Conservation (phyloP, 1,140 invertebrate species). For the Leptopilina clavipes region DNA sequence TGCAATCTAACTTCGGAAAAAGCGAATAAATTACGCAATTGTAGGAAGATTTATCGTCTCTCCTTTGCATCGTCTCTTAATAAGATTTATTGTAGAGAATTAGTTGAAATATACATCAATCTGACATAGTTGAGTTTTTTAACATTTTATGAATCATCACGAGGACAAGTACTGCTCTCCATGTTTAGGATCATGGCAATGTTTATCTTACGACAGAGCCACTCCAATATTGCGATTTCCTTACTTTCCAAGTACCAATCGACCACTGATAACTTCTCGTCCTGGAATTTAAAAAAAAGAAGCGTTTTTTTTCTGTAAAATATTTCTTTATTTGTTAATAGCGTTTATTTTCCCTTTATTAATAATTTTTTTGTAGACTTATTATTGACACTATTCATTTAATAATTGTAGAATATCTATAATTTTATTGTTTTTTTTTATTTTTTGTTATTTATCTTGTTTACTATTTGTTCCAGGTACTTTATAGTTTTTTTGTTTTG, state of each 20-base stretch:
- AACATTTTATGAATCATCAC: conserved; percentile 53
- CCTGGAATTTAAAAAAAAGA: conserved; percentile 66
- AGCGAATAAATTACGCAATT: conserved; percentile 33
- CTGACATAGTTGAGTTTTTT: conserved; percentile 49
- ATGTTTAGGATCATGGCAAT: conserved; percentile 83
- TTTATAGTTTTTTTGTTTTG: too few relatives aligned
- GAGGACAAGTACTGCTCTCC: conserved; percentile 75
- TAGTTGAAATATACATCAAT: conserved; percentile 66
- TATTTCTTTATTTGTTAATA: background rate
- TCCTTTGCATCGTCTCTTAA: conserved; percentile 34
- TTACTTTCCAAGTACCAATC: conserved; percentile 81
- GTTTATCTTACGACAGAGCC: conserved; percentile 84
- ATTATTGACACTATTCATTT: too few relatives aligned
- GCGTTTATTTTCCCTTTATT: too few relatives aligned
- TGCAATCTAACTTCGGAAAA: conserved; percentile 43
- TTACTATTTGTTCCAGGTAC: too few relatives aligned
- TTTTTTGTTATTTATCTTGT: too few relatives aligned
- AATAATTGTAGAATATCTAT: too few relatives aligned
- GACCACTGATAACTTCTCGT: conserved; percentile 76
- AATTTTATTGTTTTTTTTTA: too few relatives aligned
- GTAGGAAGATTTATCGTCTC: conserved; percentile 32
- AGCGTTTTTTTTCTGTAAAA: background rate
- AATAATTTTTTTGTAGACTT: too few relatives aligned
- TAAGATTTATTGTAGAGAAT: conserved; percentile 60
- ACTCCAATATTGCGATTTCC: conserved; percentile 79